Percentiles rank a stretch among this genome's conserved stretches.
Conservation (phyloP, 1,140 invertebrate genomes). For the Bombyx mori region ASM3026992v2 NC_085121.1:5063501-5064000, state of each 20-base stretch:
- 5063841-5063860: slow-evolving; percentile 30
- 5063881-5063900: slow-evolving; percentile 11
- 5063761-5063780: slow-evolving; percentile 39
- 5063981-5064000: slow-evolving; percentile 64
- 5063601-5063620: slow-evolving; percentile 64
- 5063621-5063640: slow-evolving; percentile 71
- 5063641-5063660: slow-evolving; percentile 66
- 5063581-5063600: slow-evolving; percentile 64
- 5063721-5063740: slow-evolving; percentile 22
- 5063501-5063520: too few relatives aligned
- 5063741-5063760: slow-evolving; percentile 29
- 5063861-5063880: slow-evolving; percentile 42
- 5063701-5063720: slow-evolving; percentile 28
- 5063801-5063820: slow-evolving; percentile 25
- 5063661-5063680: slow-evolving; percentile 60
- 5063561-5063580: slow-evolving; percentile 31
- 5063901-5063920: too few relatives aligned
- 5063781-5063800: slow-evolving; percentile 29
- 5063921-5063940: slow-evolving; percentile 36
- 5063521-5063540: too few relatives aligned
- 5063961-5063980: slow-evolving; percentile 69
- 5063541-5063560: slow-evolving; percentile 16
- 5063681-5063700: slow-evolving; percentile 20
- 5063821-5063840: slow-evolving; percentile 35
- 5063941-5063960: slow-evolving; percentile 51